Conservation (phyloP, 2,113 vertebrate species). For the Cynoglossus semilaevis region DNA sequence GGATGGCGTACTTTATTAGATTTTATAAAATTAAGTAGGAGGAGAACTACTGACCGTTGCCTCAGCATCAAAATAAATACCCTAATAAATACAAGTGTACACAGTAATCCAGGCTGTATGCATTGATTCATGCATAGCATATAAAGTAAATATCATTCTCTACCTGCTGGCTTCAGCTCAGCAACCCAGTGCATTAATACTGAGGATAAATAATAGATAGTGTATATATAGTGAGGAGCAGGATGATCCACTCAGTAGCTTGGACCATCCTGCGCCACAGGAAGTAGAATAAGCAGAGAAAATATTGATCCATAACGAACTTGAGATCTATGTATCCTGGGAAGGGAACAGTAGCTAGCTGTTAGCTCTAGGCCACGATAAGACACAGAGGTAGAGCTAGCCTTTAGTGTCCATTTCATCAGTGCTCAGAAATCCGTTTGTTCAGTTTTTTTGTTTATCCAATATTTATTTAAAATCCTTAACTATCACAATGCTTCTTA, state of each 20-base stretch:
- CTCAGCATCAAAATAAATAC: slow-evolving; percentile 57
- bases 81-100: slow-evolving; percentile 60
- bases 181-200: slow-evolving; percentile 41
- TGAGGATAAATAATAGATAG: slow-evolving; percentile 24
- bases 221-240: slow-evolving; percentile 10
- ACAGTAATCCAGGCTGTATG: slow-evolving; percentile 34
- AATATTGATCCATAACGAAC: slow-evolving; percentile 25
- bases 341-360: too few relatives aligned
- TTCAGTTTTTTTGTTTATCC: too few relatives aligned
- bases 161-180: slow-evolving; percentile 39
- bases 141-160: slow-evolving; percentile 44
- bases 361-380: too few relatives aligned
- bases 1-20: slow-evolving; percentile 27
- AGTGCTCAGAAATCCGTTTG: too few relatives aligned
- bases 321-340: slow-evolving; percentile 7
- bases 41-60: slow-evolving; percentile 23
- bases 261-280: too few relatives aligned
- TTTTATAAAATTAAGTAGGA: slow-evolving; percentile 28
- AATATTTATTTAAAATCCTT: too few relatives aligned
- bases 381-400: too few relatives aligned
- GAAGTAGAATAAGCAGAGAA: slow-evolving; percentile 2
- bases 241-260: not conserved
- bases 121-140: slow-evolving; percentile 23
- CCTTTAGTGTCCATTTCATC: too few relatives aligned
- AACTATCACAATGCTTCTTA: too few relatives aligned